Evolutionary conservation across 2,797 vertebrate species (phyloP).

Genomic region (Danio choprae): DNA sequence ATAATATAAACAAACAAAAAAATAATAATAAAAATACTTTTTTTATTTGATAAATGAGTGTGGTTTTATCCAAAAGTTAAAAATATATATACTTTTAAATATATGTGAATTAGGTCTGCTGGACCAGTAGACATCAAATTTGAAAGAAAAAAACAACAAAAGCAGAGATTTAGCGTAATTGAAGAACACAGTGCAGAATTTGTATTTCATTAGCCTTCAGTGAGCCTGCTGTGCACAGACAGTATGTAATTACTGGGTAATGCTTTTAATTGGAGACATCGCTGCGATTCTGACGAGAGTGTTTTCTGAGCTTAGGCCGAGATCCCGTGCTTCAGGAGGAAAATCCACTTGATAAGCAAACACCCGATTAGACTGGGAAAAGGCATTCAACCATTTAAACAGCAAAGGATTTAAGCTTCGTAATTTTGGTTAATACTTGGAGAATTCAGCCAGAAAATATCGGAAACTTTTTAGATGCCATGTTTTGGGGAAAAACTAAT

Average conservation of each 20-base stretch:
- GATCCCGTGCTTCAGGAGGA: constrained; percentile 51
- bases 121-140: background rate
- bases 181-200: constrained; percentile 13
- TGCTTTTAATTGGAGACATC: constrained; percentile 57
- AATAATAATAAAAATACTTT: too few species aligned
- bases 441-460: constrained; percentile 11
- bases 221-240: constrained; percentile 15
- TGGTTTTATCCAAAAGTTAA: background rate
- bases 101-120: background rate
- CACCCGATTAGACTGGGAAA: constrained; percentile 1
- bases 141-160: background rate
- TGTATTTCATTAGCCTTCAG: constrained; percentile 23
- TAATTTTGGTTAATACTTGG: background rate
- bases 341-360: constrained; percentile 46
- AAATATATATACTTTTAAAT: background rate
- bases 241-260: constrained; percentile 38
- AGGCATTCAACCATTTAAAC: constrained; percentile 9
- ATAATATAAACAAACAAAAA: too few species aligned
- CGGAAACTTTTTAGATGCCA: background rate
- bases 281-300: constrained; percentile 53
- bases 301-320: constrained; percentile 26
- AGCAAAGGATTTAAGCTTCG: background rate
- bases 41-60: too few species aligned
- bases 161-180: background rate
- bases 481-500: constrained; percentile 8